Percentiles rank a stretch among this genome's conserved stretches.
Evolutionary conservation across 2,113 vertebrate species (phyloP).

Genomic region (Melanostigma gelatinosum): DNA sequence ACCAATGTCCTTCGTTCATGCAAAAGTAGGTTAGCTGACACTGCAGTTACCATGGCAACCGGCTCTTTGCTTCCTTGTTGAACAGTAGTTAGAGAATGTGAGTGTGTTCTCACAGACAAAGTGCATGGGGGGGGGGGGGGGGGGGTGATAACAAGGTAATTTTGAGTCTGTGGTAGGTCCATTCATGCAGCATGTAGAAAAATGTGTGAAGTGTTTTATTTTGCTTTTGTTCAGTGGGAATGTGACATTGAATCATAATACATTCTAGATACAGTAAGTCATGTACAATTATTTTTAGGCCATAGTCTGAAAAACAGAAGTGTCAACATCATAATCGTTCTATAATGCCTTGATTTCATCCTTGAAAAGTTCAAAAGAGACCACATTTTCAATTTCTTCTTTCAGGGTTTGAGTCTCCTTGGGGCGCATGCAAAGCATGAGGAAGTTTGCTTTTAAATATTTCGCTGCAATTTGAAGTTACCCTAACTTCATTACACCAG

Average conservation of each 20-base stretch:
- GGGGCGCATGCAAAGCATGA: slow-evolving; percentile 22
- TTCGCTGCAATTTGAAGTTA: slow-evolving; percentile 45
- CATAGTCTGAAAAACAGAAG: neutral
- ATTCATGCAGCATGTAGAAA: neutral
- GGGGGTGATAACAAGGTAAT: slow-evolving; percentile 49
- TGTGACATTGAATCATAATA: neutral
- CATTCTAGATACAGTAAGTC: neutral
- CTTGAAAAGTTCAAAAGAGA: slow-evolving; percentile 5
- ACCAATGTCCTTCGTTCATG: slow-evolving; percentile 71
- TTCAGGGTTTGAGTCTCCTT: slow-evolving; percentile 10
- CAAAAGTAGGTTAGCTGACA: slow-evolving; percentile 81
- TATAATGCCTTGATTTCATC: slow-evolving; percentile 2
- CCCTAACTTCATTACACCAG: slow-evolving; percentile 48
- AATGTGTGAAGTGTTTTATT: too few relatives aligned
- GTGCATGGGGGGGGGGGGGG: neutral
- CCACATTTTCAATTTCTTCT: slow-evolving; percentile 20
- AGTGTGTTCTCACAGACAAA: slow-evolving; percentile 45
- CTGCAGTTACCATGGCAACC: slow-evolving; percentile 79
- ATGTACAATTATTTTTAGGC: neutral
- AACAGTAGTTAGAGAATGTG: slow-evolving; percentile 60
- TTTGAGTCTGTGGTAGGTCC: slow-evolving; percentile 14
- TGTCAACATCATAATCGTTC: neutral
- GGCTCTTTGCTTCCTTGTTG: slow-evolving; percentile 61
- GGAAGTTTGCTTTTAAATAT: slow-evolving; percentile 57
- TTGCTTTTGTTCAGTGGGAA: neutral